phyloP scores from a whole-genome alignment of 2,113 vertebrate species.

The Meriones unguiculatus region DNA sequence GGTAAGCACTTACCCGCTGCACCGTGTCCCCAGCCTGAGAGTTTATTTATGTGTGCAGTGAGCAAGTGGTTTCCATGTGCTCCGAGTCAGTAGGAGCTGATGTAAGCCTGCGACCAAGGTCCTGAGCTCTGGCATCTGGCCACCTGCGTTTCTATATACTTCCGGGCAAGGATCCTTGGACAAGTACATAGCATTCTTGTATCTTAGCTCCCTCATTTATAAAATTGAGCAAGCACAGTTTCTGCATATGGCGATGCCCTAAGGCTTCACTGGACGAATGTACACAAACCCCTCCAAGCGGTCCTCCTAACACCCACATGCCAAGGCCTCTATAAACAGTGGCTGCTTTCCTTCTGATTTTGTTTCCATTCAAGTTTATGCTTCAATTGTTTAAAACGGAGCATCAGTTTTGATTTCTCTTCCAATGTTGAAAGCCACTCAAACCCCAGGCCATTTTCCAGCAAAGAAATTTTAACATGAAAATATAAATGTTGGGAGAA shows the following conservation, averaged over 20 bases:
- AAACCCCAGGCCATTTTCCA: constrained; percentile 44
- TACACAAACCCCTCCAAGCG: not conserved
- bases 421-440: not conserved
- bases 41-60: not conserved
- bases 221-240: not conserved
- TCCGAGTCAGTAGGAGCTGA: not conserved
- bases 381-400: not conserved
- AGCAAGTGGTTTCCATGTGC: not conserved
- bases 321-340: not conserved
- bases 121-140: not conserved
- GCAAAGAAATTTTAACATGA: not conserved
- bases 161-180: not conserved
- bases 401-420: constrained; percentile 3
- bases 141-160: not conserved
- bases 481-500: not conserved
- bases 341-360: not conserved
- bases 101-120: not conserved
- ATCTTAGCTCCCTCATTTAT: not conserved
- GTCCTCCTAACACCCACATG: not conserved
- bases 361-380: constrained; percentile 3
- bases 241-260: not conserved
- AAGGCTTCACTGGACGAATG: not conserved
- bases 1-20: not conserved
- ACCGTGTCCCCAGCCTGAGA: not conserved
- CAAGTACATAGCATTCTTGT: not conserved